Conservation (phyloP, 2,113 vertebrate genomes). For the Elephantulus edwardii region DNA sequence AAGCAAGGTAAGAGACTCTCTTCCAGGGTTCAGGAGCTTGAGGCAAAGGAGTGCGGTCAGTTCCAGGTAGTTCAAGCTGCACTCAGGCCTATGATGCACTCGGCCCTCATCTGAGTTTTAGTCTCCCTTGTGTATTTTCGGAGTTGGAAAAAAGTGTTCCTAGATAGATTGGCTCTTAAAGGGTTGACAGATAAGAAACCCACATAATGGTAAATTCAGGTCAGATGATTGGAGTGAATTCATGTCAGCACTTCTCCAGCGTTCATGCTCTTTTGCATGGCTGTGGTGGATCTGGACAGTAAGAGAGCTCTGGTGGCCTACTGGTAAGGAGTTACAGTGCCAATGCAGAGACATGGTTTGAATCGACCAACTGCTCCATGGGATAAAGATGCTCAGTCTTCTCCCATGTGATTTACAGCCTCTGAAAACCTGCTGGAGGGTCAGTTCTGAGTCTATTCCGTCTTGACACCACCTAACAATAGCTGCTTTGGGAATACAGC, state of each 20-base stretch:
- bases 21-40: neutral
- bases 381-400: too few species aligned
- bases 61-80: neutral
- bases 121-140: neutral
- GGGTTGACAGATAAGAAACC: neutral
- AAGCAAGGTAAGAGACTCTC: slow-evolving; percentile 85
- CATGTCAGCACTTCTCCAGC: neutral
- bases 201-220: neutral
- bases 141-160: neutral
- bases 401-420: too few species aligned
- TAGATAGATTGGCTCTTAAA: neutral
- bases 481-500: too few species aligned
- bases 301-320: neutral
- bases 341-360: too few species aligned
- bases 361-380: too few species aligned
- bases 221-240: neutral
- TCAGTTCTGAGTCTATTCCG: too few species aligned
- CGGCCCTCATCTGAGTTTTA: neutral
- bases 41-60: neutral
- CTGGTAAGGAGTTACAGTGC: too few species aligned
- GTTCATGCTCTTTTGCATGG: neutral
- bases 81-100: neutral
- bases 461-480: too few species aligned
- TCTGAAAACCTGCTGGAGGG: too few species aligned
- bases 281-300: too few species aligned